Base-by-base conservation (phyloP, 1,140 invertebrate genomes). In the Acyrthosiphon pisum region DNA sequence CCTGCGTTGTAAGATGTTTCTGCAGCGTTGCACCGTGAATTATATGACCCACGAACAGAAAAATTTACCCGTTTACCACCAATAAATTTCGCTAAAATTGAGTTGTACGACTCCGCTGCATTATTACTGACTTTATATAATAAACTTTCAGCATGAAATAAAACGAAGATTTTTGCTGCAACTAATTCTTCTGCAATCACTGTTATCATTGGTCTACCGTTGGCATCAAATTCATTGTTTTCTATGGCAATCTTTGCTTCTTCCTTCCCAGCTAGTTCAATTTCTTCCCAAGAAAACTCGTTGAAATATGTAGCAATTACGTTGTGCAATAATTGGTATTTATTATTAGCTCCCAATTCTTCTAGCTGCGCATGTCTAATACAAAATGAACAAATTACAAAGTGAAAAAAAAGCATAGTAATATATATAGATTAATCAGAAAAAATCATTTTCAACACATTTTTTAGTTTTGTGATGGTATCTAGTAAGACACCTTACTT, bases 131-230 rank as follows among this genome's bases (percentile, higher is more conserved):
- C 7, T 84, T 84, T 84, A 26, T 84, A 84, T 9, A 84, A 84
- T 84, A 41, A 84, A 84, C 37, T 84, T 84, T 84, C 81, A 1
- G 81, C 81, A 44, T 84, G 35, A 44, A 9, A 84, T 84, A 83
- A 83, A 41, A 83, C 37, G 4, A 41, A 20, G 22, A 20, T 84
- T 44, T 84, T 84, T 2, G 37, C 81, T 41, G 81, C 37, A 6
- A 84, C 81, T 84, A 84, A 26, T 26, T 84, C 37, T 22, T 84
- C 94, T 76, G 94, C 94, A 87, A 94, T 94, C n/a, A 95, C 95
- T 22, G 94, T 93, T 46, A 95, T 94, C 26, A 92, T 50, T 23
- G 94, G 94, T 41, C 94, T 94, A 30, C 94, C 94, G 68, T 94
- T 84, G 2, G 9, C 35, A 89, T 86, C 84, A 46, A 86, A 23